phyloP scores from a whole-genome alignment of 2,113 vertebrate genomes.

The Tragelaphus buxtoni region DNA sequence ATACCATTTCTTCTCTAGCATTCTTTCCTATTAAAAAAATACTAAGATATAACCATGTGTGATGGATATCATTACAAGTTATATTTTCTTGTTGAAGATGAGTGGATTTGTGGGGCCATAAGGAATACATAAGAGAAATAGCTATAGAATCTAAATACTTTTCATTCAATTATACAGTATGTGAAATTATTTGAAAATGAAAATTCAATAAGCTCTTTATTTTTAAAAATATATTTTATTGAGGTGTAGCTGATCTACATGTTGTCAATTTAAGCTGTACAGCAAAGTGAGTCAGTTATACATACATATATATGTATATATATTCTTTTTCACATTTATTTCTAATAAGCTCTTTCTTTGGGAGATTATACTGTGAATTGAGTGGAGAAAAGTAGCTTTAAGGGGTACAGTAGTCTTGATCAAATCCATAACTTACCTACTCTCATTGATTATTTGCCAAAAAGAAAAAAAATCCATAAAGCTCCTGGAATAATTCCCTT shows the following conservation, averaged over 20 bases:
- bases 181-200: background rate
- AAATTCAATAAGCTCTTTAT: background rate
- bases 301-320: background rate
- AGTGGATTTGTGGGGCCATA: background rate
- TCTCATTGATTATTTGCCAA: background rate
- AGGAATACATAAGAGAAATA: background rate
- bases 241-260: background rate
- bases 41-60: background rate
- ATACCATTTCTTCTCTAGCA: background rate
- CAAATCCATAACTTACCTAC: background rate
- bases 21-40: background rate
- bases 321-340: background rate
- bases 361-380: background rate
- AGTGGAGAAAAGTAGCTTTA: background rate
- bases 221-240: background rate
- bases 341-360: background rate
- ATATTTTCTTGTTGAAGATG: background rate
- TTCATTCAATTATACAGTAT: background rate
- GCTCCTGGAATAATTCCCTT: background rate
- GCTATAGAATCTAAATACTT: background rate
- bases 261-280: background rate
- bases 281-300: background rate
- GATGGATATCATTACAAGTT: background rate
- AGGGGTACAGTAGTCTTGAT: background rate
- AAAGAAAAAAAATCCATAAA: background rate